Evolutionary conservation across 2,797 vertebrate genomes (phyloP).

Genomic region (Paramormyrops hopkinsi): DNA sequence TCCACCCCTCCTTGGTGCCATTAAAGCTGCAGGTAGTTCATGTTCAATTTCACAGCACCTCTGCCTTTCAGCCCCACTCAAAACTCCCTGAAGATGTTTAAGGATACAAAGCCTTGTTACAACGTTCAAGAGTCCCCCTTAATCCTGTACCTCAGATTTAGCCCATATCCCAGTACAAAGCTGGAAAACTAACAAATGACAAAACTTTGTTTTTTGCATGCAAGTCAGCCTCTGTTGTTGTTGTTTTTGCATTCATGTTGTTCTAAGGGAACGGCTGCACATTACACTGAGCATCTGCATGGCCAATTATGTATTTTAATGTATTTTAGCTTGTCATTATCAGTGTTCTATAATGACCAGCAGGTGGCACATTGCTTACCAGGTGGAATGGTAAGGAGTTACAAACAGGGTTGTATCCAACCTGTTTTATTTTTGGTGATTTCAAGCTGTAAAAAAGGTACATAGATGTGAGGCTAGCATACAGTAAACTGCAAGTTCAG

Average conservation of each 20-base stretch:
- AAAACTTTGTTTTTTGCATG: neutral
- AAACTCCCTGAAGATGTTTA: neutral
- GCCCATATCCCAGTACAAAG: neutral
- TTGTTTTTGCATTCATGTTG: neutral
- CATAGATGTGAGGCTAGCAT: neutral
- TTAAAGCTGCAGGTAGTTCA: constrained; percentile 5
- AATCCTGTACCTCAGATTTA: neutral
- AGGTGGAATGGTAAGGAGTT: neutral
- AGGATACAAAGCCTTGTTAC: neutral
- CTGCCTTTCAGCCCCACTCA: neutral
- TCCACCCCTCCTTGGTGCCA: neutral
- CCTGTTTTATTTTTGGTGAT: neutral
- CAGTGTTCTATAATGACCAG: neutral
- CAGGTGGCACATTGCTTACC: neutral
- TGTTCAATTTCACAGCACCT: neutral
- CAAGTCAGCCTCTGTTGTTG: neutral
- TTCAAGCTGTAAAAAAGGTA: neutral
- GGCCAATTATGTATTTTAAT: neutral
- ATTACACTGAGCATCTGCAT: too few species aligned
- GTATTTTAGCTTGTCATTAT: neutral
- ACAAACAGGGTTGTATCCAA: neutral
- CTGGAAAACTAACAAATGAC: neutral
- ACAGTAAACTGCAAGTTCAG: neutral
- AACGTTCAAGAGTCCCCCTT: neutral
- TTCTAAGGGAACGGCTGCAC: neutral